phyloP scores from a whole-genome alignment of 2,797 vertebrate genomes.

The Pampus argenteus region DNA sequence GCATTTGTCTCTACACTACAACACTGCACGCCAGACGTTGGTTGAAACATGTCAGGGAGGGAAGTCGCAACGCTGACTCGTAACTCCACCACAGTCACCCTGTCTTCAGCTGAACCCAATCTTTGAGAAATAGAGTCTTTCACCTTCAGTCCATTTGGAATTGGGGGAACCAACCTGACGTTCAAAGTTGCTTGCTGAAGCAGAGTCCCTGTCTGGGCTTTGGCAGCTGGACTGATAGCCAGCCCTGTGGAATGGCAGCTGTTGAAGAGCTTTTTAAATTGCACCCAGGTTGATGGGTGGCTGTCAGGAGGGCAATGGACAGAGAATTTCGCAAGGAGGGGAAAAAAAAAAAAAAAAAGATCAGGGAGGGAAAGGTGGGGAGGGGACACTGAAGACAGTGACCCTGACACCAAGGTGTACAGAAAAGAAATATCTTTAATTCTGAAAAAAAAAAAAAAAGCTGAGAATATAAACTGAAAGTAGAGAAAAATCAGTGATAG shows the following conservation, averaged over 20 bases:
- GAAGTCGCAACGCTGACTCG: conserved; percentile 25
- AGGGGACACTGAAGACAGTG: conserved; percentile 44
- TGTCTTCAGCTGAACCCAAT: conserved; percentile 53
- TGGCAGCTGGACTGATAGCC: conserved; percentile 84
- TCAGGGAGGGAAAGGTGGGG: conserved; percentile 10
- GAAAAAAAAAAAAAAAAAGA: conserved; percentile 20
- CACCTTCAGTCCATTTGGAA: conserved; percentile 77
- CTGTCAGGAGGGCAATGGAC: conserved; percentile 80
- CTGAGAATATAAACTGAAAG: conserved; percentile 8
- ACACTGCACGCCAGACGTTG: conserved; percentile 40
- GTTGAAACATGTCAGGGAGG: conserved; percentile 42
- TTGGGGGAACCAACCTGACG: conserved; percentile 63
- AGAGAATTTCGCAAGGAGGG: conserved; percentile 51
- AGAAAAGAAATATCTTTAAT: conserved; percentile 39
- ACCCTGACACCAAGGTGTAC: conserved; percentile 56
- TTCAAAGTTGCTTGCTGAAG: conserved; percentile 71
- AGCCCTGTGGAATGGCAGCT: conserved; percentile 80
- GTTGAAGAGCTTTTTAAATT: conserved; percentile 85
- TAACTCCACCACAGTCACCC: conserved; percentile 42
- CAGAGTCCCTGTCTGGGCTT: conserved; percentile 75
- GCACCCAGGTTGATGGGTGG: conserved; percentile 78
- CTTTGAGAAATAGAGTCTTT: conserved; percentile 75
- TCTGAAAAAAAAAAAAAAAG: conserved; percentile 27
- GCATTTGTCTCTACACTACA: conserved; percentile 16
- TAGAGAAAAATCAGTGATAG: neutral